Evolutionary conservation across 2,888 invertebrate species (phyloP).

Genomic region (Sinotaia quadrata): DNA sequence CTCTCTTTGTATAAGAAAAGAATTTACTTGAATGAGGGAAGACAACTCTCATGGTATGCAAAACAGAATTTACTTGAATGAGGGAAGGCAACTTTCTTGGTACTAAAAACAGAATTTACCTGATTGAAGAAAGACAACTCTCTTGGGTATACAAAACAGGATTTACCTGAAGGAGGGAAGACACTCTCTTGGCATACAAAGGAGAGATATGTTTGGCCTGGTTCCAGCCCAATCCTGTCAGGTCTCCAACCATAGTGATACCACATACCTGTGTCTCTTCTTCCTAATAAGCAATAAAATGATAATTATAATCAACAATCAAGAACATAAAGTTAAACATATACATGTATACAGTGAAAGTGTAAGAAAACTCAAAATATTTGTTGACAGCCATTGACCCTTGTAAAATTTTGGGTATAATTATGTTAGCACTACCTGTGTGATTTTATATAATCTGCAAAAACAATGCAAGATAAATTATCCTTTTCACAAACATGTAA

Average conservation of each 20-base stretch:
- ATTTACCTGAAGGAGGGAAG: constrained; percentile 54
- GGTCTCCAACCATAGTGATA: constrained; percentile 72
- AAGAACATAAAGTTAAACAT: too few relatives aligned
- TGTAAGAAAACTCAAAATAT: too few relatives aligned
- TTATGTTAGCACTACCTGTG: too few relatives aligned
- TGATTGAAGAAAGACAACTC: neutral
- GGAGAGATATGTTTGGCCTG: constrained; percentile 53
- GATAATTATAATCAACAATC: too few relatives aligned
- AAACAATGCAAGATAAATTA: too few relatives aligned
- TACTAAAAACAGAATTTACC: neutral
- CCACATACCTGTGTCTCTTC: constrained; percentile 77
- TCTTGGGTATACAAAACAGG: neutral
- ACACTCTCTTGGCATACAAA: constrained; percentile 48
- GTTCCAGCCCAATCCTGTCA: constrained; percentile 53
- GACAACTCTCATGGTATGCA: neutral
- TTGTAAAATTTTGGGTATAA: too few relatives aligned
- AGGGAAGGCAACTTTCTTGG: neutral
- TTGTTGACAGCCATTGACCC: too few relatives aligned
- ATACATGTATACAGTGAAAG: too few relatives aligned
- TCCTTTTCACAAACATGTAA: too few relatives aligned
- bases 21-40: neutral
- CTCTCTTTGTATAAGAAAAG: too few relatives aligned
- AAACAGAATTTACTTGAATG: neutral
- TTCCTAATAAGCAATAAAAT: constrained; percentile 71
- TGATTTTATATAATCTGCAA: too few relatives aligned